These are phyloP conservation scores for Copidosoma floridanum DNA, from an alignment of 1,140 invertebrate species.

Conservation along the genomic window DNA sequence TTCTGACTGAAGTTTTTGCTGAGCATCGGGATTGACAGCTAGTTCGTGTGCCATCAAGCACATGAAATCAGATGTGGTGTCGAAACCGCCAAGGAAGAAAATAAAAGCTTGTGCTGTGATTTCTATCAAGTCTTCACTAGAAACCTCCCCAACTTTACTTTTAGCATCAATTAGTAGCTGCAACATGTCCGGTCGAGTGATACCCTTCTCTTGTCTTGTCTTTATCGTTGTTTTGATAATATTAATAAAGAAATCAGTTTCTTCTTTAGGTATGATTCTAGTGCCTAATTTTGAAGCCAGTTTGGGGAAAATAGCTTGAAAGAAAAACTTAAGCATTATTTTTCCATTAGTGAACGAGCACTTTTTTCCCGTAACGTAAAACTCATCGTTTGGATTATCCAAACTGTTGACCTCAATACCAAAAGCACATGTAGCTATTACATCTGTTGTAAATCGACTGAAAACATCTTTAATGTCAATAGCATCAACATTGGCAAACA, in stretches of 20 bases:
- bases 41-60: constrained; percentile 51
- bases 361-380: constrained; percentile 31
- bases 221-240: constrained; percentile 54
- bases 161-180: constrained; percentile 55
- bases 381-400: constrained; percentile 29
- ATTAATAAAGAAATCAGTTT: constrained; percentile 38
- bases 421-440: constrained; percentile 53
- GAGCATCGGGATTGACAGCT: constrained; percentile 57
- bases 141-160: constrained; percentile 36
- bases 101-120: constrained; percentile 33
- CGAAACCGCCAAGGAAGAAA: constrained; percentile 45
- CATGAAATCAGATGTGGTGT: constrained; percentile 46
- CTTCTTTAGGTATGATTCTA: constrained; percentile 12
- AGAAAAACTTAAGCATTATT: neutral
- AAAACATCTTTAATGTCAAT: constrained; percentile 53
- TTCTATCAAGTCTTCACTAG: constrained; percentile 18
- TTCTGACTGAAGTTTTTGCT: constrained; percentile 51
- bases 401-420: constrained; percentile 57
- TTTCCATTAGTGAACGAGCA: too few species aligned
- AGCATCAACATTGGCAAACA: neutral
- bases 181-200: constrained; percentile 56
- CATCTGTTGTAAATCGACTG: constrained; percentile 50
- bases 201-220: constrained; percentile 50
- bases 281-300: constrained; percentile 13
- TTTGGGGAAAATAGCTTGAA: too few species aligned